phyloP scores from a whole-genome alignment of 2,113 vertebrate genomes.

The Puma concolor region DNA sequence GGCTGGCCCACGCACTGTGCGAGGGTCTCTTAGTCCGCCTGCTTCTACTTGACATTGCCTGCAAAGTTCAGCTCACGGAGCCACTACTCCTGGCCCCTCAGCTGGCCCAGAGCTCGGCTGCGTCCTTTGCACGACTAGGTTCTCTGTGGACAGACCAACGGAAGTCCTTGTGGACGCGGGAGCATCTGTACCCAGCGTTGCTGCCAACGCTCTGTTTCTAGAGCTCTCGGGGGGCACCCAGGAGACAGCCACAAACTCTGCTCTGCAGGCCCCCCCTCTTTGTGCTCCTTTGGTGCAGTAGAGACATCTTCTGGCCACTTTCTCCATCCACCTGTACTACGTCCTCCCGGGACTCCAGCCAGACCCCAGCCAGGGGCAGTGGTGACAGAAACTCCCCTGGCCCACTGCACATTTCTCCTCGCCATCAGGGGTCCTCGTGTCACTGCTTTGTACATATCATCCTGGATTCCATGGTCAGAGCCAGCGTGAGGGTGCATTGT shows the following conservation, averaged over 20 bases:
- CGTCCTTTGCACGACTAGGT: accelerated
- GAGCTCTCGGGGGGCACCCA: background rate
- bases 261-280: too few species aligned
- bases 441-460: accelerated
- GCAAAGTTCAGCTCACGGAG: background rate
- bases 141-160: too few species aligned
- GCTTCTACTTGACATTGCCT: background rate
- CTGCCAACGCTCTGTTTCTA: background rate
- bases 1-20: accelerated
- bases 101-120: too few species aligned
- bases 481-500: accelerated
- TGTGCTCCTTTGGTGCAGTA: too few species aligned
- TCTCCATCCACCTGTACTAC: too few species aligned
- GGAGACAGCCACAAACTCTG: background rate
- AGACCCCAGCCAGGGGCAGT: background rate
- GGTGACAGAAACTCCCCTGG: accelerated
- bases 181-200: accelerated
- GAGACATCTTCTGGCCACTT: background rate
- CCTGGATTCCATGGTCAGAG: accelerated
- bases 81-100: background rate
- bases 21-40: background rate
- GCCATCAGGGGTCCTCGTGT: accelerated
- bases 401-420: too few species aligned
- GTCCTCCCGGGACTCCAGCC: accelerated
- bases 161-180: accelerated